Evolutionary conservation across 2,888 invertebrate genomes (phyloP).

Genomic region (Synergus itoensis): DNA sequence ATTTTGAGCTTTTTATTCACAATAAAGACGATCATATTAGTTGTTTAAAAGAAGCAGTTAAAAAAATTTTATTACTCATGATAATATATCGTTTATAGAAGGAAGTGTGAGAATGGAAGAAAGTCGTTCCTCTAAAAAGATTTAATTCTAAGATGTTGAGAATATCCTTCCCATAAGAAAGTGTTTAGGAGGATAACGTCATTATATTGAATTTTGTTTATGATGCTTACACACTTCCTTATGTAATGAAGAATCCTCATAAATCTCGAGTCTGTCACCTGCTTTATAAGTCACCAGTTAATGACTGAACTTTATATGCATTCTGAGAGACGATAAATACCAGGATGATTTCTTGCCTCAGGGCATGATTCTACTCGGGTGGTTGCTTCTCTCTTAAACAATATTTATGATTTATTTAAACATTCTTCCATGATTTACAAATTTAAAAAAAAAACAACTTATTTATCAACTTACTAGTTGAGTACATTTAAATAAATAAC

Average conservation of each 20-base stretch:
- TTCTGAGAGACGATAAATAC: slow-evolving; percentile 32
- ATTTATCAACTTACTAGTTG: no score
- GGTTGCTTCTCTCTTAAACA: not conserved
- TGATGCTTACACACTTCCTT: slow-evolving; percentile 1
- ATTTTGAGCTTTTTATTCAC: no score
- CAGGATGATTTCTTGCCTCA: not conserved
- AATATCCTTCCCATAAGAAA: slow-evolving; percentile 3
- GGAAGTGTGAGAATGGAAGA: not conserved
- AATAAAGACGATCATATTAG: no score
- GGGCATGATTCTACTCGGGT: not conserved
- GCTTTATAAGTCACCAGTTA: slow-evolving; percentile 3
- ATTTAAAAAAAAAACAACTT: not conserved
- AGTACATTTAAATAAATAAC: not conserved
- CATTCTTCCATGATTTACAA: not conserved
- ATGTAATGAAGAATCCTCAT: slow-evolving; percentile 23
- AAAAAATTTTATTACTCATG: slow-evolving; percentile 13
- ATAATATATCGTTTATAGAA: slow-evolving; percentile 10
- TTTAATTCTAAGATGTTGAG: slow-evolving; percentile 16
- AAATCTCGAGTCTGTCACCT: slow-evolving; percentile 30
- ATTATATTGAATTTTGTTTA: slow-evolving; percentile 34
- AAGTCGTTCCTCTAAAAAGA: not conserved
- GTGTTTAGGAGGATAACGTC: slow-evolving; percentile 13
- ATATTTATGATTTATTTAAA: not conserved
- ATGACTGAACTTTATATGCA: slow-evolving; percentile 35
- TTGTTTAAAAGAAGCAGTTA: not conserved